A percentile compares a stretch with the other conserved stretches of the same genome.
Evolutionary conservation across 2,888 invertebrate genomes (phyloP).

Genomic region (Ecdyonurus torrentis): DNA sequence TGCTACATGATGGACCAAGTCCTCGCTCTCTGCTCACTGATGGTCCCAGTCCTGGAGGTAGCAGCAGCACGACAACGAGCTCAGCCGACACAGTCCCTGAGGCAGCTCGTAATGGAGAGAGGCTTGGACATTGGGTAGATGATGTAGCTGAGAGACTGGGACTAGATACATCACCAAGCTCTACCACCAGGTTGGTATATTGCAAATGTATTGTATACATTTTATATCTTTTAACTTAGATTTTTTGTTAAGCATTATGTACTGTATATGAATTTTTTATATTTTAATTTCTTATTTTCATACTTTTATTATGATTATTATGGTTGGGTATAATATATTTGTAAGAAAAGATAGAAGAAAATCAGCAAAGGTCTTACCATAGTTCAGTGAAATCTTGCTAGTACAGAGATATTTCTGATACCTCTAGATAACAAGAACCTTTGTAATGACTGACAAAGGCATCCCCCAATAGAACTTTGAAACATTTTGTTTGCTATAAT

Average conservation of each 20-base stretch:
- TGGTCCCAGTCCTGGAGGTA: not conserved
- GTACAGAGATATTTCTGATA: too few species aligned
- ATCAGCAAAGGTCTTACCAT: too few species aligned
- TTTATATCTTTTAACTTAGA: too few species aligned
- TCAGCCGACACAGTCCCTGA: slow-evolving; percentile 11
- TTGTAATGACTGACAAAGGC: too few species aligned
- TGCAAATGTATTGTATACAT: not conserved
- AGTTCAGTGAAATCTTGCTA: too few species aligned
- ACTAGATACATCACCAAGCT: slow-evolving; percentile 19
- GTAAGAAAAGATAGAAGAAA: too few species aligned
- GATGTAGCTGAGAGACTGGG: slow-evolving; percentile 22
- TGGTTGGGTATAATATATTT: too few species aligned
- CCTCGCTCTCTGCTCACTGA: slow-evolving; percentile 28
- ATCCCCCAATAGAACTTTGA: too few species aligned
- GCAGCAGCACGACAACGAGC: not conserved
- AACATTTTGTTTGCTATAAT: too few species aligned
- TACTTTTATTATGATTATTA: not conserved
- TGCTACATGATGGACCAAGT: slow-evolving; percentile 33
- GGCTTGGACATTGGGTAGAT: slow-evolving; percentile 24
- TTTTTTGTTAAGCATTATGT: too few species aligned
- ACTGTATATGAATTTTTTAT: too few species aligned
- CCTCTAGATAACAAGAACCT: too few species aligned
- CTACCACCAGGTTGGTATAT: not conserved
- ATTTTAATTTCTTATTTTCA: not conserved
- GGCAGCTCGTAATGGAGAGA: slow-evolving; percentile 17